Evolutionary conservation across 2,888 invertebrate species (phyloP).

Genomic region (Eupithecia inturbata): DNA sequence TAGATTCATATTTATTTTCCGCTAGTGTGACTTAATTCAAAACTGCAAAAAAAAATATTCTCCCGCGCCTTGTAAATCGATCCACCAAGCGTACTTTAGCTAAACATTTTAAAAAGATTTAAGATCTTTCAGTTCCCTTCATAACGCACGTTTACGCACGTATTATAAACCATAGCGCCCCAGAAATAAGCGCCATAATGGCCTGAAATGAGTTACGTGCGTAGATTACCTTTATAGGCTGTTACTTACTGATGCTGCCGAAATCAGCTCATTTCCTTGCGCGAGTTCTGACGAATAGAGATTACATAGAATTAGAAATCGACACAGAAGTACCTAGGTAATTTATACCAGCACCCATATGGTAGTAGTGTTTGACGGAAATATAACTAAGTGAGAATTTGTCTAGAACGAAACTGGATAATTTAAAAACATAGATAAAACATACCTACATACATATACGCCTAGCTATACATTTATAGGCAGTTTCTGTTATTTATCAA

Average conservation of each 20-base stretch:
- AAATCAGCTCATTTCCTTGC: conserved; percentile 9
- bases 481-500: too few species aligned
- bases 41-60: background rate
- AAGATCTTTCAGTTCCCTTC: background rate
- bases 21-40: background rate
- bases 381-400: too few species aligned
- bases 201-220: conserved; percentile 11
- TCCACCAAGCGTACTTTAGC: background rate
- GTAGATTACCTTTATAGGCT: conserved; percentile 10
- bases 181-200: conserved; percentile 6
- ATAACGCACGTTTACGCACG: conserved; percentile 7
- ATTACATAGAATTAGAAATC: background rate
- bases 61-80: background rate
- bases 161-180: conserved; percentile 8
- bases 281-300: conserved; percentile 3
- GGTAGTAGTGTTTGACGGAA: too few species aligned
- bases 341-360: background rate
- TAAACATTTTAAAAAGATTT: background rate
- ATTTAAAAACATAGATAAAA: too few species aligned
- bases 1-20: background rate
- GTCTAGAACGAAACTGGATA: too few species aligned
- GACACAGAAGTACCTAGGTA: background rate
- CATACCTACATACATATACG: too few species aligned
- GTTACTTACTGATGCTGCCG: conserved; percentile 5
- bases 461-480: too few species aligned